phyloP scores from a whole-genome alignment of 2,797 vertebrate genomes.

The Sternotherus odoratus region DNA sequence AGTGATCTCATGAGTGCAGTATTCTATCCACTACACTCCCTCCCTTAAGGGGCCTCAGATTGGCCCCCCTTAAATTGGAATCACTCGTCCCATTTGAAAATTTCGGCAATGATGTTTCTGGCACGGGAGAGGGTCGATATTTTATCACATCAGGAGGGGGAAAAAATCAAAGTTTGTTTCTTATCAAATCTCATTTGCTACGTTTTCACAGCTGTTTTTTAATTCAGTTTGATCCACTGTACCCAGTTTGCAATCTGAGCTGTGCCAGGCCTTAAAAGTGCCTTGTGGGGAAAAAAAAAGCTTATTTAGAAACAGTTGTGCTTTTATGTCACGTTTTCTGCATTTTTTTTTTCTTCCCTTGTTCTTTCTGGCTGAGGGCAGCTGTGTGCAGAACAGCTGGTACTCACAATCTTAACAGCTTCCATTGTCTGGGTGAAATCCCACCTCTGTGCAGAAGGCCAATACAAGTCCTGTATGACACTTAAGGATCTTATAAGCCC shows the following conservation, averaged over 20 bases:
- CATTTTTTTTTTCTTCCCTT: not conserved
- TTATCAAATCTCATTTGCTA: fast-evolving
- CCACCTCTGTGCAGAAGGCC: no score
- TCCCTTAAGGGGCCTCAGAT: fast-evolving
- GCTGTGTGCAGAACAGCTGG: not conserved
- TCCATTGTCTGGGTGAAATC: not conserved
- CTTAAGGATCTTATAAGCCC: not conserved
- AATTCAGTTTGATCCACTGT: fast-evolving
- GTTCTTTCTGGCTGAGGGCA: not conserved
- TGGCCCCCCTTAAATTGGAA: not conserved
- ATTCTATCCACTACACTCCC: fast-evolving
- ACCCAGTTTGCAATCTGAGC: fast-evolving
- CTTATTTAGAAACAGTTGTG: not conserved
- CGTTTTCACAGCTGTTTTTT: not conserved
- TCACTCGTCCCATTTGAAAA: not conserved
- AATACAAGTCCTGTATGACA: not conserved
- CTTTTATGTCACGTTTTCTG: not conserved
- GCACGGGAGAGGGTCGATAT: not conserved
- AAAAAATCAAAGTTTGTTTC: not conserved
- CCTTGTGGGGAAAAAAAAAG: not conserved
- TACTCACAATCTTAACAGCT: not conserved
- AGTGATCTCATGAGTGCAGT: not conserved
- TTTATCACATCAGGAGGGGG: not conserved
- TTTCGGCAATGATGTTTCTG: not conserved
- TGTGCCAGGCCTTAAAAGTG: not conserved